Evolutionary conservation across 2,113 vertebrate species (phyloP), one percentile per base, ranked within the genome.

Genomic region (Aspiorhynchus laticeps): DNA sequence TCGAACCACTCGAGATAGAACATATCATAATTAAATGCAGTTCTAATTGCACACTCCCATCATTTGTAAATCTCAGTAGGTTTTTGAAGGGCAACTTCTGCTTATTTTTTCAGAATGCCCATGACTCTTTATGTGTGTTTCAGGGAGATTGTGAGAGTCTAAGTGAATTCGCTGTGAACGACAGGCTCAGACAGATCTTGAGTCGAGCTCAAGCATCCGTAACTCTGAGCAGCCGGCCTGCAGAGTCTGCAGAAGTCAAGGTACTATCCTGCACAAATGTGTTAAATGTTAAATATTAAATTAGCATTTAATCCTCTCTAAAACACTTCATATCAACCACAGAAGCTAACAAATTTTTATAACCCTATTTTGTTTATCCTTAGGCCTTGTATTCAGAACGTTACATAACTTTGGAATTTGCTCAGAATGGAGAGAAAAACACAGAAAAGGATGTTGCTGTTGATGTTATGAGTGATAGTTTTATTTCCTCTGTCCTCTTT

Each of bases 211-310:
- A 90, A 33, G 96, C 98, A 0, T 96, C 95, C 0, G 94, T 98
- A 71, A 88, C 95, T 73, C 92, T 99, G 93, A 97, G 94, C 93
- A 93, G 94, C 69, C 94, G 92, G 91, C 92, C 96, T 56, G 91
- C 92, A 84, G 94, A 95, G 76, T 73, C 92, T 82, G 93, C 93
- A 85, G 95, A 96, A 76, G 83, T 93, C 87, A 94, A 96, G 96
- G 97, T 98, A 89, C 92, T 88, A 51, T 5, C 33, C 7, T 33
- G 24, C 4, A 41, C 14, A 26, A 17, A 63, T 19, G 2, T 41
- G 4, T 15, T 38, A 33, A 74, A n/a, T 9, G 15, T 21, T 51
- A 15, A 43, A 24, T 41, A 0, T 24, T 10, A n/a, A 43, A 7
- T 26, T 11, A 41, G 69, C 9, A 21, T 19, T 21, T 71, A 38